Base-by-base conservation (phyloP, 1,140 invertebrate species). In the Drosophila grimshawi region DNA sequence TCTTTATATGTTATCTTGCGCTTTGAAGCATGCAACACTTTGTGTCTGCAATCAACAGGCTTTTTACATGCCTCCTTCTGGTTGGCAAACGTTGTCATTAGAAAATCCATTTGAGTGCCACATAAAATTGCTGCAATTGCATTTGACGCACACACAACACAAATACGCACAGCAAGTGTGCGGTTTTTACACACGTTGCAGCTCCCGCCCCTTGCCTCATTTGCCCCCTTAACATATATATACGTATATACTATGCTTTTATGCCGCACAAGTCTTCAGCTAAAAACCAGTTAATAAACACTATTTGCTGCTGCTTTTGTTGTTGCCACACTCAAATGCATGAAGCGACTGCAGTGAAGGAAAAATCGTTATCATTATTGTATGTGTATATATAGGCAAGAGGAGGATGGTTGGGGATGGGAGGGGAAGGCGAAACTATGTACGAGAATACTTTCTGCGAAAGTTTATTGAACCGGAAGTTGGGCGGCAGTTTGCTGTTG, bases 391-490 rank as follows among this genome's bases (percentile, higher is more conserved):
- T 60, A 39, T n/a, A 35, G 35, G 27, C 35, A 35, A 10, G 11
- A 11, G 41, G 53, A 56, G 37, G 19, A 10, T 6, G 5, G 5
- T 4, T 19, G 3, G 10, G 41, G 2, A 7, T 4, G 29, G 55
- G 43, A 8, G 4, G 48, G 37, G 10, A 11, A 29, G 51, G n/a
- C 41, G 64, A 82, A 78, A 85, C 78, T 79, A 76, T 81, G 63
- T 86, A 66, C 55, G 82, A 65, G 65, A 63, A 83, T 66, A 76
- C 57, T 85, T 79, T 82, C 81, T 59, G 69, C 80, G 57, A 70
- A 89, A 89, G 86, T 89, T 89, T 89, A 89, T 89, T 89, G 85
- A 89, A 89, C 85, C 86, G 80, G 75, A 89, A 89, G 80, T 89
- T 89, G 70, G 56, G 61, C 72, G 78, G 61, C 62, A 59, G 60